A percentile compares a stretch with the other conserved stretches of the same genome.
Conservation (phyloP, 2,797 vertebrate genomes). For the Lepidocolaptes lacrymiger region DNA sequence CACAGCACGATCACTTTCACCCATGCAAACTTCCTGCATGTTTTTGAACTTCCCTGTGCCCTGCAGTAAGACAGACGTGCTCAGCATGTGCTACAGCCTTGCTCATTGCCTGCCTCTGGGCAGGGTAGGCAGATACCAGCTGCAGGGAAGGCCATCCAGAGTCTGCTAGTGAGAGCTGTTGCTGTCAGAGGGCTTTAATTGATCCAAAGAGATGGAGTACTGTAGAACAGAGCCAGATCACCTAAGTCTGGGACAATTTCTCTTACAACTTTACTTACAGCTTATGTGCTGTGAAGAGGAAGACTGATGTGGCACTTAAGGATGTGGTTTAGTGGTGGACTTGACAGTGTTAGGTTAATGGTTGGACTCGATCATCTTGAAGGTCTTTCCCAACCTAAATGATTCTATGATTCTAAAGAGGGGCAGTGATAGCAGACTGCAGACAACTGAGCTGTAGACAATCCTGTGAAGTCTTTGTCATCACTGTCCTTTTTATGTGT, state of each 20-base stretch:
- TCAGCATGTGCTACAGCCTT: background rate
- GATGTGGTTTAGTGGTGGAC: background rate
- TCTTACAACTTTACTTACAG: background rate
- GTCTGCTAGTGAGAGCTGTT: background rate
- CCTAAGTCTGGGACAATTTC: background rate
- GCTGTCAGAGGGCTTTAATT: background rate
- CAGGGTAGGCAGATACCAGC: background rate
- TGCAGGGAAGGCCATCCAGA: background rate
- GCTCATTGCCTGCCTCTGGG: background rate
- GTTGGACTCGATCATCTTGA: background rate
- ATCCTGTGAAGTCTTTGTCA: background rate
- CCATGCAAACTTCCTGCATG: background rate
- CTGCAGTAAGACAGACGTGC: no score
- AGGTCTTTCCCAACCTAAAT: background rate
- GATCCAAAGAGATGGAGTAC: background rate
- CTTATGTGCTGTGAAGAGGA: background rate
- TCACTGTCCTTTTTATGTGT: background rate
- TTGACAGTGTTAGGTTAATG: background rate
- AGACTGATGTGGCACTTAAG: background rate
- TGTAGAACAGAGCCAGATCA: background rate
- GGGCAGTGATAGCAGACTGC: background rate
- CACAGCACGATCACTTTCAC: background rate
- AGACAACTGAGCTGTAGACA: background rate
- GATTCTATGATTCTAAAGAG: background rate
- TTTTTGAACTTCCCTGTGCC: background rate